A percentile compares a stretch with the other conserved stretches of the same genome.
Evolutionary conservation across 2,888 invertebrate species (phyloP).

Genomic region (Drosophila mercatorum): DNA sequence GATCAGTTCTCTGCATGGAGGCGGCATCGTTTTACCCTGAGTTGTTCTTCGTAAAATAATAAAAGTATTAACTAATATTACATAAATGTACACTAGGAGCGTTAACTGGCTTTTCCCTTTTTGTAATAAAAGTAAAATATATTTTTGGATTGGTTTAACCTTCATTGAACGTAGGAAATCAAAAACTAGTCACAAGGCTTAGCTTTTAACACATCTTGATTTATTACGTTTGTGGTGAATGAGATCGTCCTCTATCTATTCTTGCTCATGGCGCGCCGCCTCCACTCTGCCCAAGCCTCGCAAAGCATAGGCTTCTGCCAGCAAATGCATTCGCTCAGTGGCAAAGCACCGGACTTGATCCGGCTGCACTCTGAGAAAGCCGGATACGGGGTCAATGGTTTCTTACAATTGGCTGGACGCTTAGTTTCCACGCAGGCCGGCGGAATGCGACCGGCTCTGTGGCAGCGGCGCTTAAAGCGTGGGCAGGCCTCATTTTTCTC

Average conservation of each 20-base stretch:
- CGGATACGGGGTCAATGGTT: slow-evolving; percentile 66
- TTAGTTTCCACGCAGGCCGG: slow-evolving; percentile 30
- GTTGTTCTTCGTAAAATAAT: too few relatives aligned
- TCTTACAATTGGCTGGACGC: slow-evolving; percentile 33
- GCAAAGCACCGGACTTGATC: slow-evolving; percentile 19
- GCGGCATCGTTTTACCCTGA: too few relatives aligned
- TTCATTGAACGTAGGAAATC: not conserved
- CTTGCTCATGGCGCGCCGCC: slow-evolving; percentile 34
- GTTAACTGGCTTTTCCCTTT: not conserved
- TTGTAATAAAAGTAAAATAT: not conserved
- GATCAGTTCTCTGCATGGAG: too few relatives aligned
- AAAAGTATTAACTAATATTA: not conserved
- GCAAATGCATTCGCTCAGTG: slow-evolving; percentile 60
- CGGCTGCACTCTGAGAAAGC: slow-evolving; percentile 59
- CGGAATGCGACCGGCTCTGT: slow-evolving; percentile 53
- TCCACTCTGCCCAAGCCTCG: slow-evolving; percentile 59
- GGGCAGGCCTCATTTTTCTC: slow-evolving; percentile 24
- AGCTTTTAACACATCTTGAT: not conserved
- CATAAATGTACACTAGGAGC: not conserved
- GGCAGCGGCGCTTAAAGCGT: slow-evolving; percentile 48
- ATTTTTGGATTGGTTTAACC: not conserved
- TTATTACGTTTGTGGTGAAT: not conserved
- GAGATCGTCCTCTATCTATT: not conserved
- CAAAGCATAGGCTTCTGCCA: slow-evolving; percentile 56
- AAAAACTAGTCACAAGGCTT: not conserved